Conservation (phyloP, 2,888 invertebrate genomes). For the Thymelicus lineola region DNA sequence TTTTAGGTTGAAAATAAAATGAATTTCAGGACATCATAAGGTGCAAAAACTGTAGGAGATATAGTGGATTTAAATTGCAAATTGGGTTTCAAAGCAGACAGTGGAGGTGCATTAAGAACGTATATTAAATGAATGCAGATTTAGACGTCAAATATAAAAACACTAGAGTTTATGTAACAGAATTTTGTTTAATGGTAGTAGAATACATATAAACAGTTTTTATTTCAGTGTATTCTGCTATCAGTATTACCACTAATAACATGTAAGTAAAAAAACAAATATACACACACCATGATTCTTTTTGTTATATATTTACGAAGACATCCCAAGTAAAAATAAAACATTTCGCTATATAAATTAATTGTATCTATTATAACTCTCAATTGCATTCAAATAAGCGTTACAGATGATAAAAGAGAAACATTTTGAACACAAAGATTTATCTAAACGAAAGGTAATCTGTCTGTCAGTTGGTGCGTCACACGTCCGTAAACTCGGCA, state of each 20-base stretch:
- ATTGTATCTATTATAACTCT: not conserved
- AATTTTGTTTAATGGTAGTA: conserved; percentile 10
- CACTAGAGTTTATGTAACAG: conserved; percentile 17
- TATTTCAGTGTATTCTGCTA: not conserved
- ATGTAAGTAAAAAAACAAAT: no score
- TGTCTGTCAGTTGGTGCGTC: conserved; percentile 72
- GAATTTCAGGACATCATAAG: conserved; percentile 23
- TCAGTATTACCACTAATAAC: no score
- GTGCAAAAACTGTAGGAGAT: conserved; percentile 47
- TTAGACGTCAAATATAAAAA: conserved; percentile 37
- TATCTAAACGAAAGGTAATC: conserved; percentile 66
- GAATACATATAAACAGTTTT: conserved; percentile 4
- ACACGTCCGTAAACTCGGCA: conserved; percentile 59
- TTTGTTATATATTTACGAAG: no score
- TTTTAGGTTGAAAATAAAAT: conserved; percentile 32
- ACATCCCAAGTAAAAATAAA: no score
- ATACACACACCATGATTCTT: no score
- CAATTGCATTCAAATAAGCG: not conserved
- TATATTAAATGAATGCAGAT: conserved; percentile 49
- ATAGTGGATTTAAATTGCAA: conserved; percentile 66
- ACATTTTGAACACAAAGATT: conserved; percentile 56
- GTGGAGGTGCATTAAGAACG: conserved; percentile 48
- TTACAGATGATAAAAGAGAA: conserved; percentile 6
- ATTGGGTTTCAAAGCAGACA: conserved; percentile 51
- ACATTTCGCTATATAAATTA: no score